Base-by-base conservation (phyloP, 2,113 vertebrate species). In the Phodopus roborovskii region DNA sequence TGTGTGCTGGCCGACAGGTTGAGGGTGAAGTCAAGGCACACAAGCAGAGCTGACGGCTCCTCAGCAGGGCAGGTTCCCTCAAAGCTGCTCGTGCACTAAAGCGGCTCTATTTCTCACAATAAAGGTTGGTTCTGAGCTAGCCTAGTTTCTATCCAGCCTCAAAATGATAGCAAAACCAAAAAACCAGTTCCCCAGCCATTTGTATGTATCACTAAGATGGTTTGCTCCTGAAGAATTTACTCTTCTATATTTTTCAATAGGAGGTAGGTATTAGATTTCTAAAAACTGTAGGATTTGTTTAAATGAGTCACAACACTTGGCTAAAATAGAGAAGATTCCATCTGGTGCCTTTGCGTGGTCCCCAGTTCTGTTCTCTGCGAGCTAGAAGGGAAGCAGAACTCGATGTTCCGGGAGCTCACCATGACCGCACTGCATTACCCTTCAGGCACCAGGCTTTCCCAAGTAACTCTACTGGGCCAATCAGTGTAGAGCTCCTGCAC, bases 231-330 rank as follows among this genome's bases (percentile, higher is more conserved):
- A 94, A 97, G 82, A 96, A 84, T 91, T 92, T 90, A 88, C 85
- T 85, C 58, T 96, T 90, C 94, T 96, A 68, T 90, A 30, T 91
- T 97, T 97, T 96, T 94, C 83, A 95, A 86, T 93, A 94, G 62
- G 87, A 92, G 86, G 83, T 87, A 90, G 94, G 88, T 96, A 96
- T 95, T 96, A 95, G 96, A 91, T 94, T 96, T 97, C 88, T 96
- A 78, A 45, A 92, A 95, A 95, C 96, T 83, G 95, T 88, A 92
- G 90, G 94, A 81, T 97, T 95, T 97, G 88, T 95, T 97, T 96
- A 95, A 96, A 90, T 97, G 97, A 98, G 96, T 98, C 97, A 98
- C 64, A 95, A 88, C 94, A 64, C 77, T 97, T 97, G 91, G 97
- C 97, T 96, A 94, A 96, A 96, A 97, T 90, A 96, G 97, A 95